A percentile compares a stretch with the other conserved stretches of the same genome.
These are phyloP conservation scores for Aphyosemion australe DNA, from an alignment of 2,113 vertebrate species.

Conservation along the genomic window DNA sequence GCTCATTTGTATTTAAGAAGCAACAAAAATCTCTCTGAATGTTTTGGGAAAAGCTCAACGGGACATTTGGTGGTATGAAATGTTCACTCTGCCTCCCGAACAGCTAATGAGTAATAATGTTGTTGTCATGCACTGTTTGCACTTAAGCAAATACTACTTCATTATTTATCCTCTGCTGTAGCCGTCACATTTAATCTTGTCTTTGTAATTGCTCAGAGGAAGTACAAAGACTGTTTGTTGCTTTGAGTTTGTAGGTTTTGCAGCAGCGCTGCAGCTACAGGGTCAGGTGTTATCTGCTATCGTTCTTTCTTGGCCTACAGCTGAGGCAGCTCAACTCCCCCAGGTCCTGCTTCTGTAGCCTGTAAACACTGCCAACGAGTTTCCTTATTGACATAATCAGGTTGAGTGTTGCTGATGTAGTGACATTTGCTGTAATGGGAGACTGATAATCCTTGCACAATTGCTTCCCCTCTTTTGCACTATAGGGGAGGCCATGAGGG, in stretches of 20 bases:
- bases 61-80: conserved; percentile 18
- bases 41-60: conserved; percentile 14
- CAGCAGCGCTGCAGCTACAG: conserved; percentile 26
- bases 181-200: conserved; percentile 46
- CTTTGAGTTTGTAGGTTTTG: conserved; percentile 27
- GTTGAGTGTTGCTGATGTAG: conserved; percentile 66
- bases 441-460: conserved; percentile 69
- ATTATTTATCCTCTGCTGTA: conserved; percentile 45
- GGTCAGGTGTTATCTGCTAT: conserved; percentile 63
- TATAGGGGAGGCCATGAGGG: conserved; percentile 48
- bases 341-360: conserved; percentile 36
- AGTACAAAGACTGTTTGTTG: conserved; percentile 18
- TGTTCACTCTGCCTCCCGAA: conserved; percentile 17
- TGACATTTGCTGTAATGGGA: conserved; percentile 71
- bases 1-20: conserved; percentile 8
- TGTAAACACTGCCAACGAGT: conserved; percentile 52
- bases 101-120: conserved; percentile 43
- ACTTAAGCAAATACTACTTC: conserved; percentile 24
- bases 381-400: conserved; percentile 71
- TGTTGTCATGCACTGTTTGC: conserved; percentile 40
- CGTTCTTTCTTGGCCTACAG: conserved; percentile 51
- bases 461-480: conserved; percentile 52
- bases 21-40: conserved; percentile 13
- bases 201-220: conserved; percentile 41
- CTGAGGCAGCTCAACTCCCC: conserved; percentile 25